A percentile compares a stretch with the other conserved stretches of the same genome.
phyloP scores from a whole-genome alignment of 2,797 vertebrate species.

The Ctenopoma kingsleyae region DNA sequence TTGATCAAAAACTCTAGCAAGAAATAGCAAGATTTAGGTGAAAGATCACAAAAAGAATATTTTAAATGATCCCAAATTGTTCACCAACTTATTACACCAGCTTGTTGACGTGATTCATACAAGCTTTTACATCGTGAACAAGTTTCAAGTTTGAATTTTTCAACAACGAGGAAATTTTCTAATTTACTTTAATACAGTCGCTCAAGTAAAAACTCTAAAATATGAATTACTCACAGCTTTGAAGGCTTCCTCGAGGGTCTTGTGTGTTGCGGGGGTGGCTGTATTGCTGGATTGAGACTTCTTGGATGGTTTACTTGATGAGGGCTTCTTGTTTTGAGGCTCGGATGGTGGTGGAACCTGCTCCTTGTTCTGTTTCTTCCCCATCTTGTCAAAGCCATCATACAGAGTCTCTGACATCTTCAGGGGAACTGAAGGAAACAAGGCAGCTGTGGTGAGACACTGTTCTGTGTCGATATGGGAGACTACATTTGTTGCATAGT shows the following conservation, averaged over 20 bases:
- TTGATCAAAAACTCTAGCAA: not conserved
- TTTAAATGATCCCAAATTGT: not conserved
- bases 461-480: not conserved
- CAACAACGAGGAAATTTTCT: not conserved
- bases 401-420: constrained; percentile 87
- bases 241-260: constrained; percentile 90
- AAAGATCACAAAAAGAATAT: not conserved
- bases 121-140: not conserved
- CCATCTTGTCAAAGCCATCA: constrained; percentile 89
- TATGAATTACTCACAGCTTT: constrained; percentile 87
- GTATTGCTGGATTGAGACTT: constrained; percentile 65
- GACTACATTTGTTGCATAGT: not conserved
- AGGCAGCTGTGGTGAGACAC: not conserved
- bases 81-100: not conserved
- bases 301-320: constrained; percentile 78
- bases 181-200: too few relatives aligned
- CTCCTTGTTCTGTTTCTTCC: constrained; percentile 94
- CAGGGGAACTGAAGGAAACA: constrained; percentile 80
- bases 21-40: not conserved
- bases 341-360: constrained; percentile 90
- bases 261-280: constrained; percentile 67
- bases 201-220: not conserved
- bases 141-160: not conserved
- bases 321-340: constrained; percentile 80
- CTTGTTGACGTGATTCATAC: not conserved